Percentiles rank a stretch among this genome's conserved stretches.
phyloP scores from a whole-genome alignment of 1,140 invertebrate species.

The Zaprionus davidi region DNA sequence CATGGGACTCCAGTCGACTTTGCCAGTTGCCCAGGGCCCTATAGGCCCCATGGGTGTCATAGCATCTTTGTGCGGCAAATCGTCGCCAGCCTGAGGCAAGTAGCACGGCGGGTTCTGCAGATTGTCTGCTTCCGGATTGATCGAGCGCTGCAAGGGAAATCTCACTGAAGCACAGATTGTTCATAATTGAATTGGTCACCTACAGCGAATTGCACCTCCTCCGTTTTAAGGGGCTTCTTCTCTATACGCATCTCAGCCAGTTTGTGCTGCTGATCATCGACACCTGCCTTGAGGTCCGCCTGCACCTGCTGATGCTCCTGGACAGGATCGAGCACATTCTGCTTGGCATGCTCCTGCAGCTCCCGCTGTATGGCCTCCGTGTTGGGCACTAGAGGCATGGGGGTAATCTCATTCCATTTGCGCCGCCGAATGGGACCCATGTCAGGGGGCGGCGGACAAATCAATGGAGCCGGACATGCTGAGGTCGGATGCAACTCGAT shows the following conservation, averaged over 20 bases:
- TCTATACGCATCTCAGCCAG: conserved; percentile 50
- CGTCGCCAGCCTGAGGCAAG: conserved; percentile 86
- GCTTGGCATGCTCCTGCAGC: conserved; percentile 42
- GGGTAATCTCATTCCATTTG: conserved; percentile 28
- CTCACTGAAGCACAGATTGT: background rate
- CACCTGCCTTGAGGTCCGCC: conserved; percentile 40
- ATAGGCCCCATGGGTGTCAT: conserved; percentile 83
- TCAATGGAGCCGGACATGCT: conserved; percentile 58
- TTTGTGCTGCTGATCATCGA: conserved; percentile 62
- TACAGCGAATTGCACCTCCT: conserved; percentile 63
- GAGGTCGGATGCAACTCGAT: conserved; percentile 55
- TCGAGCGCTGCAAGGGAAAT: conserved; percentile 36
- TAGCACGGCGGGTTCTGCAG: conserved; percentile 84
- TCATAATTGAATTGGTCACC: conserved; percentile 9
- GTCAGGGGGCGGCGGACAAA: conserved; percentile 52
- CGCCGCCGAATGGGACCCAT: conserved; percentile 31
- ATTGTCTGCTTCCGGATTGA: conserved; percentile 72
- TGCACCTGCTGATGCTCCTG: conserved; percentile 46
- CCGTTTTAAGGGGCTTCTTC: conserved; percentile 26
- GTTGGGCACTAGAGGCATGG: conserved; percentile 42
- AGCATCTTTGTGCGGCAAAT: conserved; percentile 84
- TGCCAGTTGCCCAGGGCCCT: conserved; percentile 89
- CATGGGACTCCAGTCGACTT: conserved; percentile 88
- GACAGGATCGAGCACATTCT: conserved; percentile 26
- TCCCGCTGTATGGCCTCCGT: conserved; percentile 42